Evolutionary conservation across 2,888 invertebrate genomes (phyloP).

Genomic region (Euproctis similis): DNA sequence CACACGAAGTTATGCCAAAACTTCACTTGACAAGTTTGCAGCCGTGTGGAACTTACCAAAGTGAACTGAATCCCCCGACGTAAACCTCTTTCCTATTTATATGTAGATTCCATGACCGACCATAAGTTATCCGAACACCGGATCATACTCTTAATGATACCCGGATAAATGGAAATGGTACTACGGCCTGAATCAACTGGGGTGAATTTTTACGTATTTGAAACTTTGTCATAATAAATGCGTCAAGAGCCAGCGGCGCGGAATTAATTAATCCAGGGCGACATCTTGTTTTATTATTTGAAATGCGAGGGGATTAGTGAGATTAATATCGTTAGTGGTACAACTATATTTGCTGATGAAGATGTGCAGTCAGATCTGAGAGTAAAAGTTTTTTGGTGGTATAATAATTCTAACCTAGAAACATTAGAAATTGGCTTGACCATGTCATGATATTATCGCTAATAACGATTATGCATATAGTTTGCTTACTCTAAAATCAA

Average conservation of each 20-base stretch:
- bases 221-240: constrained; percentile 44
- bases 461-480: too few relatives aligned
- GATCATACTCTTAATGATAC: constrained; percentile 68
- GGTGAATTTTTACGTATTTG: constrained; percentile 33
- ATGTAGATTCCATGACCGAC: constrained; percentile 70
- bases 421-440: too few relatives aligned
- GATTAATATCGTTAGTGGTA: constrained; percentile 40
- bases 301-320: constrained; percentile 48
- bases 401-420: too few relatives aligned
- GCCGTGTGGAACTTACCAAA: constrained; percentile 12
- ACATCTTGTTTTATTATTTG: constrained; percentile 64
- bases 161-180: constrained; percentile 59
- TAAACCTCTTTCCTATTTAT: constrained; percentile 65
- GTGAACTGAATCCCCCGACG: constrained; percentile 32
- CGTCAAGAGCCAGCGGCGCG: constrained; percentile 46
- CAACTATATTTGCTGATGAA: constrained; percentile 16
- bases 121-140: constrained; percentile 71
- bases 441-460: too few relatives aligned
- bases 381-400: too few relatives aligned
- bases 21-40: constrained; percentile 13
- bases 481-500: too few relatives aligned
- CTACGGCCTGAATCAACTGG: constrained; percentile 42
- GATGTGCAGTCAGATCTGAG: neutral
- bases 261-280: constrained; percentile 64
- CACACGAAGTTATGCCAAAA: constrained; percentile 15